Evolutionary conservation across 2,113 vertebrate genomes (phyloP), one percentile per base, ranked within the genome.

Genomic region (Serinus canaria): DNA sequence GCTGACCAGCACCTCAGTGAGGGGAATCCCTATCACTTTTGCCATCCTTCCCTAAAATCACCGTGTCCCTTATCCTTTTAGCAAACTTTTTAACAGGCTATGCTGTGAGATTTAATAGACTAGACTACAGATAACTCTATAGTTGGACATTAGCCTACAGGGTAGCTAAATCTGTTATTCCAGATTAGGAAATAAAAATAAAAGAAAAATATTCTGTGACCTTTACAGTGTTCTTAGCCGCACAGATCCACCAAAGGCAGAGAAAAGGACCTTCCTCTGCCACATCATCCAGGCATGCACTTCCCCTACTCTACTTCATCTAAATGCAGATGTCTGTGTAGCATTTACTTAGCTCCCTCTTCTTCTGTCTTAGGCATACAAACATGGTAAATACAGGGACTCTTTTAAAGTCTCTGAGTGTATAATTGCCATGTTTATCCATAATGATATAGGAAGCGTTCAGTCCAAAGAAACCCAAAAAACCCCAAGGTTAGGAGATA

Each of bases 361-460:
- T 37, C 62, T 72, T 68, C 73, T 62, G 35, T 59, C 9, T 93
- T 53, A 70, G 55, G 56, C 39, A 31, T 31, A 73, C 24, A 69
- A 43, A 60, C 28, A 55, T 27, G n/a, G 43, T 86, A 95, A 93
- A 77, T 41, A 86, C 14, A 95, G 75, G 55, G 72, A 43, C 16
- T 75, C 37, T 81, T 92, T 90, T 49, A 78, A 73, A 82, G n/a
- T 55, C 59, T 76, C 83, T 28, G 33, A 86, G 39, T 63, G 15
- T 35, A 80, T 88, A 92, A 94, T 90, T 93, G 75, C 79, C 28
- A 31, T n/a, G 56, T 93, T 91, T 74, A 90, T 59, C 63, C 39
- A 27, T 94, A 95, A 97, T 97, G 62, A 97, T 15, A 93, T 24
- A 92, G 90, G 59, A 83, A 81, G 72, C 4, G 6, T 78, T 90